These are phyloP conservation scores for Pandemis corylana DNA, from an alignment of 2,888 invertebrate genomes.

Conservation along the genomic window DNA sequence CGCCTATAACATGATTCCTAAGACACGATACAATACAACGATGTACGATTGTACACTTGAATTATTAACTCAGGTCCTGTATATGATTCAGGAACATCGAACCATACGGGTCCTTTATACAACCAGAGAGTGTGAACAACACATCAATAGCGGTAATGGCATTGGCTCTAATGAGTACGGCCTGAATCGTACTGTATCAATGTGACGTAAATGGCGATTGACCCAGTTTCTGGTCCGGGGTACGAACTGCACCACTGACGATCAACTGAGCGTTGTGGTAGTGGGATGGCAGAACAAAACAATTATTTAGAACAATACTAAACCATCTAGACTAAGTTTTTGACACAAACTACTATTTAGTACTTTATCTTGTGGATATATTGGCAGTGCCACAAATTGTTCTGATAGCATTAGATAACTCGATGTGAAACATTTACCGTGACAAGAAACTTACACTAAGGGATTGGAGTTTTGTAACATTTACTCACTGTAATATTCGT, in stretches of 20 bases:
- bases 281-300: not conserved
- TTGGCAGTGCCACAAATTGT: too few species aligned
- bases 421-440: too few species aligned
- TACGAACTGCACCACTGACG: not conserved
- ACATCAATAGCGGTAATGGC: slow-evolving; percentile 28
- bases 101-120: not conserved
- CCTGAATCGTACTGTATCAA: slow-evolving; percentile 37
- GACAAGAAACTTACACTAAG: too few species aligned
- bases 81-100: not conserved
- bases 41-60: too few species aligned
- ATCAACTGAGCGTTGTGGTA: not conserved
- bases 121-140: slow-evolving; percentile 7
- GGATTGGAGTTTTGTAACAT: too few species aligned
- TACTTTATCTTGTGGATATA: too few species aligned
- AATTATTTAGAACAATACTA: not conserved
- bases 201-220: slow-evolving; percentile 38
- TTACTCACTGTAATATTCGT: too few species aligned
- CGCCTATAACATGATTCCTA: too few species aligned
- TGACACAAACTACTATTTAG: too few species aligned
- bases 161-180: slow-evolving; percentile 33
- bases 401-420: too few species aligned
- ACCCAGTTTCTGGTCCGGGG: slow-evolving; percentile 30
- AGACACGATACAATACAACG: too few species aligned
- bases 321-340: not conserved
- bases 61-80: not conserved